phyloP scores from a whole-genome alignment of 1,140 invertebrate species.

The Centruroides vittatus region DNA sequence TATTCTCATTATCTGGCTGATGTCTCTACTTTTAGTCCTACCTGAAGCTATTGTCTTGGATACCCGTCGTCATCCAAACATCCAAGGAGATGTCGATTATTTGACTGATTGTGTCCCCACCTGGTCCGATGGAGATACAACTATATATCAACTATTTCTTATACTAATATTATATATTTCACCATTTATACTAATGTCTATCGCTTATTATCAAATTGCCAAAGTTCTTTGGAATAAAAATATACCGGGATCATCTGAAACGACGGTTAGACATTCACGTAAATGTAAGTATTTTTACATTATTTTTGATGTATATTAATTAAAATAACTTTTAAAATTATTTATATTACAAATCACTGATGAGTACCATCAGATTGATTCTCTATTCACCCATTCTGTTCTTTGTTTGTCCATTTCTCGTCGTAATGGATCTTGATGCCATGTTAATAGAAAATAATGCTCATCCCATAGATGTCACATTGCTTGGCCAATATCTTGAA shows the following conservation, averaged over 20 bases:
- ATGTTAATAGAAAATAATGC: no score
- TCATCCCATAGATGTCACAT: no score
- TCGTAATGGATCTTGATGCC: no score
- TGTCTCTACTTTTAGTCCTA: conserved; percentile 46
- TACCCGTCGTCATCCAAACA: conserved; percentile 31
- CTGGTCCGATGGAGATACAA: conserved; percentile 41
- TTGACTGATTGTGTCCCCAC: conserved; percentile 55
- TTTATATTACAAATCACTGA: no score
- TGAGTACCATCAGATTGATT: no score
- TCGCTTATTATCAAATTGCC: not conserved
- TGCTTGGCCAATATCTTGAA: no score
- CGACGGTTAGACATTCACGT: not conserved
- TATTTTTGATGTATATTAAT: no score
- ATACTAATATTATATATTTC: not conserved
- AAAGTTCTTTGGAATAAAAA: not conserved
- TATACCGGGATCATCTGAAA: not conserved
- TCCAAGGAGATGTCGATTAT: conserved; percentile 40
- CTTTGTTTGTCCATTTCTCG: no score
- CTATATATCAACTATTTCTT: conserved; percentile 5
- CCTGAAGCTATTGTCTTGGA: conserved; percentile 57
- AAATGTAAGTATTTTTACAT: no score
- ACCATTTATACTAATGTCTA: not conserved
- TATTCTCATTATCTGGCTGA: conserved; percentile 66
- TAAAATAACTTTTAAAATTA: no score
- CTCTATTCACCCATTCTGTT: no score